A percentile compares a stretch with the other conserved stretches of the same genome.
Conservation (phyloP, 1,140 invertebrate species). For the Aethina tumida region DNA sequence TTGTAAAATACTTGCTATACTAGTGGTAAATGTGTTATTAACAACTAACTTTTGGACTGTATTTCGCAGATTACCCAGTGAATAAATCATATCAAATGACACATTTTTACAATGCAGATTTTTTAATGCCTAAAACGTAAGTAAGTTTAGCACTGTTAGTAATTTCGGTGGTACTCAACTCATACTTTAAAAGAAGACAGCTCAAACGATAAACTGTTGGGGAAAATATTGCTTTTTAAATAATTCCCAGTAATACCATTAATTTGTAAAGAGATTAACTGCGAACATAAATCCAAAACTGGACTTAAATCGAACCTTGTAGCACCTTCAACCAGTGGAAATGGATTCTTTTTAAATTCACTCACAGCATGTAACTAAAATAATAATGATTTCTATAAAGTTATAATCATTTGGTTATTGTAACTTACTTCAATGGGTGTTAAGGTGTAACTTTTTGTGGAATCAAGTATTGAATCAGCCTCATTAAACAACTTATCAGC, state of each 20-base stretch:
- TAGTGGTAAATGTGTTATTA: constrained; percentile 48
- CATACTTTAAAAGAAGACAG: constrained; percentile 70
- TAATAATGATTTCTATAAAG: constrained; percentile 17
- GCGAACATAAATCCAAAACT: constrained; percentile 78
- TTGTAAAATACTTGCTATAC: constrained; percentile 60
- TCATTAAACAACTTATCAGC: constrained; percentile 60
- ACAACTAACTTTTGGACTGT: constrained; percentile 51
- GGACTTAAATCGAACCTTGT: constrained; percentile 76
- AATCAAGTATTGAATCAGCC: constrained; percentile 53
- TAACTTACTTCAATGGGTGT: constrained; percentile 60
- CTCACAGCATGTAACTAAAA: constrained; percentile 78
- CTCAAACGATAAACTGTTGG: constrained; percentile 70
- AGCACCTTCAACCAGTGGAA: constrained; percentile 58
- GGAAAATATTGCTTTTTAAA: constrained; percentile 72
- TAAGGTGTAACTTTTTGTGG: constrained; percentile 51
- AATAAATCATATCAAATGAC: constrained; percentile 25
- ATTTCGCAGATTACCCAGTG: constrained; percentile 52
- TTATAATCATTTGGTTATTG: constrained; percentile 2
- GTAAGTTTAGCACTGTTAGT: neutral
- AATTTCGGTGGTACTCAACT: constrained; percentile 6
- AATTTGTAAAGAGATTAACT: constrained; percentile 56
- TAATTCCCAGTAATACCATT: constrained; percentile 53
- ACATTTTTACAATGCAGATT: constrained; percentile 25
- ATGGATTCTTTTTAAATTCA: constrained; percentile 75
- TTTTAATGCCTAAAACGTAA: constrained; percentile 21